phyloP scores from a whole-genome alignment of 2,113 vertebrate species.

The Lethenteron reissneri region DNA sequence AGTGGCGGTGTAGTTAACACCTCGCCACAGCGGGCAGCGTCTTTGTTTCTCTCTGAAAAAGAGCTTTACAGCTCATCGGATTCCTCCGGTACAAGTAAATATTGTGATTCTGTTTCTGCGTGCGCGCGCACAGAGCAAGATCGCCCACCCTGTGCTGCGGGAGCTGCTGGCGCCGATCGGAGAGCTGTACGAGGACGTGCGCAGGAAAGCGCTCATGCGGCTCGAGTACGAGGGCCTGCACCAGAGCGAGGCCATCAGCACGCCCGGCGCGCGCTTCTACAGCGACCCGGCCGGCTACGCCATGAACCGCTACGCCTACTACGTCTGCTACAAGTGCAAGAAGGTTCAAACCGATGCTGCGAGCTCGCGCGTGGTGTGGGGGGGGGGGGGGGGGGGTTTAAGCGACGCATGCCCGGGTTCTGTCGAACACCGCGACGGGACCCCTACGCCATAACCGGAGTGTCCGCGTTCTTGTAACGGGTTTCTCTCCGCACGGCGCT shows the following conservation, averaged over 20 bases:
- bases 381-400: too few relatives aligned
- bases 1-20: too few relatives aligned
- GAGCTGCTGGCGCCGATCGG: constrained; percentile 93
- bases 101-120: neutral
- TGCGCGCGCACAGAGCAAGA: constrained; percentile 59
- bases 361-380: too few relatives aligned
- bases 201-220: constrained; percentile 88
- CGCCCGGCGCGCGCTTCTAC: constrained; percentile 77
- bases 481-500: too few relatives aligned
- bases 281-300: constrained; percentile 88
- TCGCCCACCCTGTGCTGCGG: constrained; percentile 84
- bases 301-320: constrained; percentile 97
- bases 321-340: constrained; percentile 97
- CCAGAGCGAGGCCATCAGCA: constrained; percentile 93
- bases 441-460: too few relatives aligned
- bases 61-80: too few relatives aligned
- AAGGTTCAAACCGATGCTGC: constrained; percentile 35
- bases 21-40: too few relatives aligned
- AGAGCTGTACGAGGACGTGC: constrained; percentile 90
- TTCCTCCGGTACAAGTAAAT: too few relatives aligned
- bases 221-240: constrained; percentile 88
- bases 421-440: too few relatives aligned
- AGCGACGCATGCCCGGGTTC: too few relatives aligned
- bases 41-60: too few relatives aligned
- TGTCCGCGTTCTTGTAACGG: too few relatives aligned